Percentiles rank a stretch among this genome's conserved stretches.
Evolutionary conservation across 2,797 vertebrate genomes (phyloP).

Genomic region (Coilia nasus): DNA sequence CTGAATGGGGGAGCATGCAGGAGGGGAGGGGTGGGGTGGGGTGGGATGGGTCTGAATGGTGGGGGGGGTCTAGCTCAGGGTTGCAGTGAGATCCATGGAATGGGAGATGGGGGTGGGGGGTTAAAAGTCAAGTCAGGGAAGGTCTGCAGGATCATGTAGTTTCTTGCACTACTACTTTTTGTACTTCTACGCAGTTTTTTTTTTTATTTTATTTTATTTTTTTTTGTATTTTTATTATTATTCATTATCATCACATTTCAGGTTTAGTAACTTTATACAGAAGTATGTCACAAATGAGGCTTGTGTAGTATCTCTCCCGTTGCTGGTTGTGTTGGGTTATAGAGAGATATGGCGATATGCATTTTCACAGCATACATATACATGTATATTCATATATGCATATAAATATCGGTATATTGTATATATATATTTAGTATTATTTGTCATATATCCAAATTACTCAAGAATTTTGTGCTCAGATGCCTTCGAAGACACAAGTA

Average conservation of each 20-base stretch:
- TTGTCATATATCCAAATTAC: constrained; percentile 52
- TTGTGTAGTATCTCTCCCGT: constrained; percentile 74
- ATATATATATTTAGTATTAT: constrained; percentile 49
- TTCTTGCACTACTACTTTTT: constrained; percentile 27
- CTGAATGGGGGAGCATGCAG: constrained; percentile 61
- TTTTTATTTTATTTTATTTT: constrained; percentile 55
- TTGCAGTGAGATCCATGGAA: constrained; percentile 78
- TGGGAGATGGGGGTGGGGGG: constrained; percentile 41
- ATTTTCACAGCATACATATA: constrained; percentile 64
- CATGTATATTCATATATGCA: constrained; percentile 37
- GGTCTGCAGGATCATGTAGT: constrained; percentile 63
- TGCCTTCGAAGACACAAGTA: constrained; percentile 55
- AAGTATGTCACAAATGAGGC: constrained; percentile 76
- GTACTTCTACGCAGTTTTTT: constrained; percentile 14
- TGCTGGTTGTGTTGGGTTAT: constrained; percentile 79
- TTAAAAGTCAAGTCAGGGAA: constrained; percentile 67
- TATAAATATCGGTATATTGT: constrained; percentile 34
- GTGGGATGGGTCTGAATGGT: constrained; percentile 12
- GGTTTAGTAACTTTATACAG: constrained; percentile 75
- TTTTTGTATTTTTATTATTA: constrained; percentile 55
- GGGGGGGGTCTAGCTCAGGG: constrained; percentile 77
- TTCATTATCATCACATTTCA: constrained; percentile 59
- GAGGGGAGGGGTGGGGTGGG: constrained; percentile 20
- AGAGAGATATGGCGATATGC: constrained; percentile 69
- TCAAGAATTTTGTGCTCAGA: constrained; percentile 69